Base-by-base conservation (phyloP, 2,113 vertebrate genomes). In the Daubentonia madagascariensis region DNA sequence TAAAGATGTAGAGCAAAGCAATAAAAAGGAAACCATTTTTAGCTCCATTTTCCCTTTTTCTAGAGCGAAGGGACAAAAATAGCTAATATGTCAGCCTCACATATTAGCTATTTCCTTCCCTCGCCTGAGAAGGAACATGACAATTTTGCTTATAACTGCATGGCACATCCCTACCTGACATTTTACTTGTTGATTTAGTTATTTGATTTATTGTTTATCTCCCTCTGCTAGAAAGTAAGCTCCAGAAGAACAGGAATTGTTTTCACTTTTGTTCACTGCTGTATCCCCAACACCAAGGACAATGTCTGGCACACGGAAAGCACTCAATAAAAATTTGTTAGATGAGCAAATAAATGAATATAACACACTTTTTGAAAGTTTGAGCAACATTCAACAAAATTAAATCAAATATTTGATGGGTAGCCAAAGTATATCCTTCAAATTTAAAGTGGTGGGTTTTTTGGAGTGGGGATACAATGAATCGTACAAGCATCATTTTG, bases 401-500 rank as follows among this genome's bases (percentile, higher is more conserved):
- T 97, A 97, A 80, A 98, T 96, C 81, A 91, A 96, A 92, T 92
- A 96, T 94, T 97, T 97, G 97, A 94, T 95, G 75, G 85, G 80
- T 90, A 96, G 87, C 50, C 87, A 98, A 96, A 83, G 20, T 0
- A 68, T 87, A 95, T 93, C 75, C 65, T 96, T 97, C 92, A 97
- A 97, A 96, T 93, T 45, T 37, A 91, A 97, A 91, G 32, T 63
- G 94, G 70, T 0, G 6, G 20, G 40, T 52, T 91, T 97, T 89
- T 75, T 32, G 72, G 63, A 88, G 30, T 14, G 91, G 18, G 11
- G 57, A 52, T 78, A 80, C 25, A 97, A 61, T 80, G 59, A 97
- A 89, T 97, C 94, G 94, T 93, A 81, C 52, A 96, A 96, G 92
- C 73, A 96, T 40, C 59, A 43, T 85, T 98, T 87, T 45, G 81